phyloP scores from a whole-genome alignment of 1,140 invertebrate genomes.

The Leptinotarsa defecta region DNA sequence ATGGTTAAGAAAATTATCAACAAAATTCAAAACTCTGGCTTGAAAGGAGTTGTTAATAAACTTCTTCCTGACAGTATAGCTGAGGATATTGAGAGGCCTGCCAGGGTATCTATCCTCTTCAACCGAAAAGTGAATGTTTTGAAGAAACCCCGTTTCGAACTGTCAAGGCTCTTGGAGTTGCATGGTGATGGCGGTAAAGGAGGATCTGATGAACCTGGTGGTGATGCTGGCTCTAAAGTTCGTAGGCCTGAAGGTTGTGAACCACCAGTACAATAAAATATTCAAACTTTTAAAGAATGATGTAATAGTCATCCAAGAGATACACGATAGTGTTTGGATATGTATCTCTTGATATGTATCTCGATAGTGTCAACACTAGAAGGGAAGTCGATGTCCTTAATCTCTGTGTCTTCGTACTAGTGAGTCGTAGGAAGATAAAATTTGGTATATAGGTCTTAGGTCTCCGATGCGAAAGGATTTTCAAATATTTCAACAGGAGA shows the following conservation, averaged over 20 bases:
- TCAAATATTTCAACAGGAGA: no score
- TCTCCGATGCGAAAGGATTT: no score
- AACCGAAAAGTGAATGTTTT: constrained; percentile 91
- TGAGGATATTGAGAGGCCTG: constrained; percentile 98
- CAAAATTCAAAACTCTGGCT: constrained; percentile 84
- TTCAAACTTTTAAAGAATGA: constrained; percentile 67
- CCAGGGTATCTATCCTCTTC: constrained; percentile 94
- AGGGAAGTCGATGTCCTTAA: no score
- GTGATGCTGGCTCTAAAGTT: constrained; percentile 83
- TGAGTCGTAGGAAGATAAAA: no score
- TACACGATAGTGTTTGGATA: no score
- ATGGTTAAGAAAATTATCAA: constrained; percentile 96
- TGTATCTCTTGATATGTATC: no score
- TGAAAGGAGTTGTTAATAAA: constrained; percentile 95
- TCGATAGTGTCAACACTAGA: no score
- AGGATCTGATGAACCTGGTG: constrained; percentile 69
- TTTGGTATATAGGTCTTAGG: no score
- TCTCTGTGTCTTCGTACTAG: no score
- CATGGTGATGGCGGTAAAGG: constrained; percentile 83
- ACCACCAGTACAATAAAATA: constrained; percentile 93
- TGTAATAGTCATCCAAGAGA: background rate
- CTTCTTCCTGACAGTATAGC: constrained; percentile 97
- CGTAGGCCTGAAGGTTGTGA: constrained; percentile 97
- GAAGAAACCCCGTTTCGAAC: constrained; percentile 97
- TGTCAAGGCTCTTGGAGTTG: constrained; percentile 93